Evolutionary conservation across 2,113 vertebrate species (phyloP).

Genomic region (Cololabis saira): DNA sequence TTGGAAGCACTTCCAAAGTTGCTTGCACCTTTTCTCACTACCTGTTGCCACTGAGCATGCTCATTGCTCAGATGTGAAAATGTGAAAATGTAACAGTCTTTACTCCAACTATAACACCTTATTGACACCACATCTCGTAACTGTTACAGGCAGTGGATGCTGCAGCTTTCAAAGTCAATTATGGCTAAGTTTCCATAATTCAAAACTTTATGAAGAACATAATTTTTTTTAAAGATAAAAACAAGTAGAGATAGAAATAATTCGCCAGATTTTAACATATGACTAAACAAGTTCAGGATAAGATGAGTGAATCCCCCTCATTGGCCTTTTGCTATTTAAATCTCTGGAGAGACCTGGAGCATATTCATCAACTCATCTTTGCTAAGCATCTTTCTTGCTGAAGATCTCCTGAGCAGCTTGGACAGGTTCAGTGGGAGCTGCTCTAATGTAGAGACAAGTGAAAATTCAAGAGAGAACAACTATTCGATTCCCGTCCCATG

Average conservation of each 20-base stretch:
- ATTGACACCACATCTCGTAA: too few relatives aligned
- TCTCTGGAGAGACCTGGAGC: background rate
- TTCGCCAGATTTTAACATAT: too few relatives aligned
- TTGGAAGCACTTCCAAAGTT: background rate
- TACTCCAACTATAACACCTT: too few relatives aligned
- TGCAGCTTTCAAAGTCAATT: too few relatives aligned
- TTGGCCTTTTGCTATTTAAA: background rate
- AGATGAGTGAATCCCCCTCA: too few relatives aligned
- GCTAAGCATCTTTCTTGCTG: background rate
- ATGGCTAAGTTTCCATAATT: too few relatives aligned
- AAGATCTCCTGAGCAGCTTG: slow-evolving; percentile 19
- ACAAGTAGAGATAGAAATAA: too few relatives aligned
- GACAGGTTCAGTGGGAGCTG: background rate
- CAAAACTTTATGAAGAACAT: too few relatives aligned
- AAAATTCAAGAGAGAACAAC: background rate
- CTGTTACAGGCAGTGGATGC: too few relatives aligned
- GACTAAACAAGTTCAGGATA: too few relatives aligned
- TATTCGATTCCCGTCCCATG: too few relatives aligned
- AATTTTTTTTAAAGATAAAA: too few relatives aligned
- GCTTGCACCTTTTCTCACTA: slow-evolving; percentile 22
- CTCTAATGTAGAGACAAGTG: background rate
- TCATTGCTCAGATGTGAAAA: slow-evolving; percentile 21
- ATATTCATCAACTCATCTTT: background rate
- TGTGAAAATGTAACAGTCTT: slow-evolving; percentile 3
- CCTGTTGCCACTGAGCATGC: slow-evolving; percentile 62